A percentile compares a stretch with the other conserved stretches of the same genome.
These are phyloP conservation scores for Meliscaeva auricollis DNA, from an alignment of 2,888 invertebrate genomes.

Conservation along the genomic window DNA sequence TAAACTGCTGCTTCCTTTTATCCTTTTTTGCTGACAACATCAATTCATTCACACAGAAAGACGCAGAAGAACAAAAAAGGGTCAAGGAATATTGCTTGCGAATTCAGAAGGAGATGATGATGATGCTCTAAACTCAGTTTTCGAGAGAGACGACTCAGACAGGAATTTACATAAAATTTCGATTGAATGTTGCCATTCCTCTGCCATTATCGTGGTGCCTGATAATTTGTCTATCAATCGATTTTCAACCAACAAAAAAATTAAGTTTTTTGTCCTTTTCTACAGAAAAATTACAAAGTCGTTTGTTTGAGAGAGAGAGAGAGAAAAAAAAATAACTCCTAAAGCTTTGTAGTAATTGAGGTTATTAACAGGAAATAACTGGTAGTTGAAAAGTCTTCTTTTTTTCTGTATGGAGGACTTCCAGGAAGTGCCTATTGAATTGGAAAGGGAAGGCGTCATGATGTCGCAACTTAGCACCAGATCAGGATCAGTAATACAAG, in stretches of 20 bases:
- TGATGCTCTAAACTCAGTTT: slow-evolving; percentile 12
- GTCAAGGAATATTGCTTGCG: slow-evolving; percentile 33
- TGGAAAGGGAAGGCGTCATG: too few relatives aligned
- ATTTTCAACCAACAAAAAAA: slow-evolving; percentile 6
- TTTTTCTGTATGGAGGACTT: neutral
- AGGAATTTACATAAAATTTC: slow-evolving; percentile 62
- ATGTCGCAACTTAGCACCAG: too few relatives aligned
- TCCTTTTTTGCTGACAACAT: slow-evolving; percentile 39
- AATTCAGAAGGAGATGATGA: slow-evolving; percentile 4
- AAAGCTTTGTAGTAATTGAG: slow-evolving; percentile 41
- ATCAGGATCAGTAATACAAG: too few relatives aligned
- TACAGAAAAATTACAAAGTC: slow-evolving; percentile 2
- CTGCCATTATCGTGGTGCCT: slow-evolving; percentile 9
- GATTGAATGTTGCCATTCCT: slow-evolving; percentile 42
- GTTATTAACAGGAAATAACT: slow-evolving; percentile 37
- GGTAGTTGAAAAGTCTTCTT: slow-evolving; percentile 11
- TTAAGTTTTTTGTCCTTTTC: slow-evolving; percentile 1
- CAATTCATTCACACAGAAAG: slow-evolving; percentile 5
- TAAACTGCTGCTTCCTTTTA: slow-evolving; percentile 25
- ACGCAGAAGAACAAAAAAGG: slow-evolving; percentile 7
- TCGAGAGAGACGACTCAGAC: slow-evolving; percentile 25
- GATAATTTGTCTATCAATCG: neutral
- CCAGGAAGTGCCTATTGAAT: neutral
- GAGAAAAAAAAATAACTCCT: slow-evolving; percentile 27
- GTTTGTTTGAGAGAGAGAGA: slow-evolving; percentile 15